Conservation (phyloP, 1,140 invertebrate genomes). For the Solen grandis region DNA sequence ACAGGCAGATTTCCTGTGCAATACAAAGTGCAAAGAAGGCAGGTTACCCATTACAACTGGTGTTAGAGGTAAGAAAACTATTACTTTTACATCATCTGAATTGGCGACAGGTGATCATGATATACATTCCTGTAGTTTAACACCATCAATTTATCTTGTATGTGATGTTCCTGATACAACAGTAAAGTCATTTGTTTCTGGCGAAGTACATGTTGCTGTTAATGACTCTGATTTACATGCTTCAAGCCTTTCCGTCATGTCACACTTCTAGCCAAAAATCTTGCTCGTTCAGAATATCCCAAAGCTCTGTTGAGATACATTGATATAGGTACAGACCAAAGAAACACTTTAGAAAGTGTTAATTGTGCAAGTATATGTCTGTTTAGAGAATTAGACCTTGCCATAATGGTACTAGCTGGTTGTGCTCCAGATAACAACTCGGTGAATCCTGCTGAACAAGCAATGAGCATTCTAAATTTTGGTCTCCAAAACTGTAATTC, state of each 20-base stretch:
- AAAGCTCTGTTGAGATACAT: conserved; percentile 30
- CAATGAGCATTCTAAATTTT: conserved; percentile 57
- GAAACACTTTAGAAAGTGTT: conserved; percentile 48
- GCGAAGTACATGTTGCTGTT: conserved; percentile 12
- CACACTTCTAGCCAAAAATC: conserved; percentile 1
- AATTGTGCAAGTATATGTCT: conserved; percentile 40
- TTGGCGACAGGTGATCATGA: conserved; percentile 9
- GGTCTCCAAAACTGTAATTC: conserved; percentile 49
- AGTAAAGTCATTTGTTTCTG: conserved; percentile 34
- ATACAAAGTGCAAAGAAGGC: conserved; percentile 41
- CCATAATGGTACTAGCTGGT: conserved; percentile 34
- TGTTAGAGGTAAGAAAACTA: conserved; percentile 50
- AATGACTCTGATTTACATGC: conserved; percentile 50
- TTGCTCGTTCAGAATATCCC: conserved; percentile 5
- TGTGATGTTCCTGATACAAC: too few relatives aligned
- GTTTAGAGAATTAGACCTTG: conserved; percentile 41
- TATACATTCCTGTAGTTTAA: conserved; percentile 6
- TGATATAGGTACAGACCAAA: conserved; percentile 58
- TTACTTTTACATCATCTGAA: conserved; percentile 17
- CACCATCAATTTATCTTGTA: conserved; percentile 19
- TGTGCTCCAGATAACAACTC: conserved; percentile 56
- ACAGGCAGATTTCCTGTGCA: conserved; percentile 6
- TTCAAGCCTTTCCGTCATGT: conserved; percentile 21
- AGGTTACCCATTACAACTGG: conserved; percentile 35
- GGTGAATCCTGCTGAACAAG: conserved; percentile 54